phyloP scores from a whole-genome alignment of 2,888 invertebrate species.

The Candidula unifasciata region DNA sequence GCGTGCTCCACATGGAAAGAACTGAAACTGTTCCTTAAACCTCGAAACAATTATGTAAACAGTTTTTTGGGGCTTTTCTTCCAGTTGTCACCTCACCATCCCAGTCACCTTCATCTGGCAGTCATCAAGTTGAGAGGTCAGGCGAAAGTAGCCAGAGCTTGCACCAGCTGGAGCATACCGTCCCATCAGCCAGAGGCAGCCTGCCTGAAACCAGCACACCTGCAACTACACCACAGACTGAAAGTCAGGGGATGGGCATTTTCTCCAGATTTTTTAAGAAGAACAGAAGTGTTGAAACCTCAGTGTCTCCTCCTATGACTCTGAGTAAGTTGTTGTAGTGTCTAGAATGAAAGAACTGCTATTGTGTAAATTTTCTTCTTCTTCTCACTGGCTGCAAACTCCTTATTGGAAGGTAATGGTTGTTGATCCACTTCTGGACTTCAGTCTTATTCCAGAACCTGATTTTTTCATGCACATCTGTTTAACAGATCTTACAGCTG shows the following conservation, averaged over 20 bases:
- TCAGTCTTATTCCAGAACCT: too few species aligned
- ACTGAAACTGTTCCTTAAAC: too few species aligned
- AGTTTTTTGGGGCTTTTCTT: neutral
- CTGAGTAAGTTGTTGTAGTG: constrained; percentile 17
- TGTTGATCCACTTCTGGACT: too few species aligned
- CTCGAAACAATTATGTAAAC: too few species aligned
- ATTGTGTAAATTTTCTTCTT: neutral
- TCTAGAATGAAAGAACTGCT: neutral
- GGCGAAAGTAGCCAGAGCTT: constrained; percentile 52
- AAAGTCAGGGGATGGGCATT: constrained; percentile 69
- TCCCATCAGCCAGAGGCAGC: constrained; percentile 49
- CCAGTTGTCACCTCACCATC: constrained; percentile 67
- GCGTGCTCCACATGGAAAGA: too few species aligned
- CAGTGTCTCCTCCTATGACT: constrained; percentile 38
- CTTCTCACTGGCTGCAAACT: too few species aligned
- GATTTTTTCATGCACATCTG: too few species aligned
- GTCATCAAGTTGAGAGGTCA: constrained; percentile 37
- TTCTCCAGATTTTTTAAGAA: constrained; percentile 73
- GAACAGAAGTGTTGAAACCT: constrained; percentile 48
- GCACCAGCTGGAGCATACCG: constrained; percentile 46
- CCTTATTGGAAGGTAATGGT: too few species aligned
- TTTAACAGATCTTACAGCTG: too few species aligned
- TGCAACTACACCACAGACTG: constrained; percentile 56
- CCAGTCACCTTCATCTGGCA: constrained; percentile 62
- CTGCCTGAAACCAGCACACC: constrained; percentile 51